Conservation (phyloP, 2,888 invertebrate species). For the Lottia scabra region DNA sequence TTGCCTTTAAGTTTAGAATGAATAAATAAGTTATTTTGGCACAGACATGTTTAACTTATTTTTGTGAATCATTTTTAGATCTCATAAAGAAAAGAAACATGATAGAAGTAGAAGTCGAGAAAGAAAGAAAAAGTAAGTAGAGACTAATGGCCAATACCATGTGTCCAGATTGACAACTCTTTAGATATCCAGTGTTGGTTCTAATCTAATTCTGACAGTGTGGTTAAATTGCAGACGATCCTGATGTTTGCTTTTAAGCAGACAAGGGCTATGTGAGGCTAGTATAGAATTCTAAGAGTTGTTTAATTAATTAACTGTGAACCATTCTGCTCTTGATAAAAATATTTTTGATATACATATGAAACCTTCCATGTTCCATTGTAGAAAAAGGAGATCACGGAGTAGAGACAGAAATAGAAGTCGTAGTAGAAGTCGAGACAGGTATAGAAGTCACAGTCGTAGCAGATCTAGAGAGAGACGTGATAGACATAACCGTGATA, state of each 20-base stretch:
- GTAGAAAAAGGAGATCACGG: slow-evolving; percentile 31
- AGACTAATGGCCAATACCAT: no score
- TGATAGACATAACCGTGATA: slow-evolving; percentile 12
- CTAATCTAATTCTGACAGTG: no score
- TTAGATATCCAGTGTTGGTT: no score
- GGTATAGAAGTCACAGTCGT: slow-evolving; percentile 16
- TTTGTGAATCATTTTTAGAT: not conserved
- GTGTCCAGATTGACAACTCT: no score
- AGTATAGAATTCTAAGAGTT: no score
- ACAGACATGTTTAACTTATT: no score
- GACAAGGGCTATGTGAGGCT: not conserved
- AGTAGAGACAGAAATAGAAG: slow-evolving; percentile 41
- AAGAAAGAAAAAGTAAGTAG: slow-evolving; percentile 44
- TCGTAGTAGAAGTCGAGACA: slow-evolving; percentile 32
- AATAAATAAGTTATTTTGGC: no score
- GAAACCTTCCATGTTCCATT: not conserved
- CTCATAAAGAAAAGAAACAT: slow-evolving; percentile 18
- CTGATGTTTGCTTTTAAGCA: not conserved
- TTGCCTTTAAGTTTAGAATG: no score
- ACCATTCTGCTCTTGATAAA: no score
- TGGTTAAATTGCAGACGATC: no score
- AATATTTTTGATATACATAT: no score
- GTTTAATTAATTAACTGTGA: no score
- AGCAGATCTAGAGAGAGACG: slow-evolving; percentile 9
- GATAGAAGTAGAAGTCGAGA: slow-evolving; percentile 45